Evolutionary conservation across 2,113 vertebrate species (phyloP).

Genomic region (Psophia crepitans): DNA sequence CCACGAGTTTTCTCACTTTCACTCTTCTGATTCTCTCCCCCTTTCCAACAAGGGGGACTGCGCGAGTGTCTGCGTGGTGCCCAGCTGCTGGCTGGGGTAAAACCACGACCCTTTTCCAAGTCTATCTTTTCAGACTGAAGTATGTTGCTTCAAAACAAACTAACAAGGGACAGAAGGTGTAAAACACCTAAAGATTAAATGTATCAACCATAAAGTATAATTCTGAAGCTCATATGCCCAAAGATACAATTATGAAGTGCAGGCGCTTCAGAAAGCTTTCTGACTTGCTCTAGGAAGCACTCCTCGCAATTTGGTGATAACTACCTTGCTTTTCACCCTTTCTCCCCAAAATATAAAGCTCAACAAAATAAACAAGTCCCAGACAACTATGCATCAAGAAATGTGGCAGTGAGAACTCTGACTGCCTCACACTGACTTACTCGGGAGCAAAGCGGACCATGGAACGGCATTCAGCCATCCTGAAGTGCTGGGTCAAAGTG

Average conservation of each 20-base stretch:
- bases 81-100: no score
- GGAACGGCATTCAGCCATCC: neutral
- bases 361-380: rapidly evolving
- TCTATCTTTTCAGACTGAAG: neutral
- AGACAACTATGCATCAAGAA: neutral
- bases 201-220: neutral
- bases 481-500: neutral
- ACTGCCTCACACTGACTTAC: neutral
- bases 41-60: no score
- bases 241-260: neutral
- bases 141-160: neutral
- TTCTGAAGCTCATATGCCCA: neutral
- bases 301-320: neutral
- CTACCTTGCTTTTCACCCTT: neutral
- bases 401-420: neutral
- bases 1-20: no score
- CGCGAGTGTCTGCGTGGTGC: no score
- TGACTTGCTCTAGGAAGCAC: neutral
- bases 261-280: neutral
- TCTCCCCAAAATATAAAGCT: neutral
- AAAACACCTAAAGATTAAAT: neutral
- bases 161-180: neutral
- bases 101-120: no score
- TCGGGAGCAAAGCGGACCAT: neutral
- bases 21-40: no score